Evolutionary conservation across 92 coral and sea anemone genomes (phyloP).

Genomic region (Zoanthus gigantus): DNA sequence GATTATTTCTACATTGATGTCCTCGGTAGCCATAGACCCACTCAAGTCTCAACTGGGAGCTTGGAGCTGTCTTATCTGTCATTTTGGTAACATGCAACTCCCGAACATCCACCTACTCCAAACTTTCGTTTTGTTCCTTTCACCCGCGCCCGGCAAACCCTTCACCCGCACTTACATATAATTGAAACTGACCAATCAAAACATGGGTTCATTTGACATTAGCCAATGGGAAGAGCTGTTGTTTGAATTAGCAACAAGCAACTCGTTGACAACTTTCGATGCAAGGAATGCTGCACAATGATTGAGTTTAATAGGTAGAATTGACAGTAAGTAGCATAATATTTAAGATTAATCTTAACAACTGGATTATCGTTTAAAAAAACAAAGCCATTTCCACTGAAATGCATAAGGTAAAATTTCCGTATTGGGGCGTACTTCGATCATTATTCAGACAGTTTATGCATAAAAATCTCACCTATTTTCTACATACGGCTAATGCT

Average conservation of each 20-base stretch:
- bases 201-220: neutral
- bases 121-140: neutral
- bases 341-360: too few relatives aligned
- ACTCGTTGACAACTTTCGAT: too few relatives aligned
- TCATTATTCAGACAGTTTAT: too few relatives aligned
- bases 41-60: slow-evolving; percentile 90
- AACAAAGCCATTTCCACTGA: too few relatives aligned
- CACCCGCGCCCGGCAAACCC: slow-evolving; percentile 46
- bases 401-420: too few relatives aligned
- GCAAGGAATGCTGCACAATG: too few relatives aligned
- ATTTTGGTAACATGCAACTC: slow-evolving; percentile 58
- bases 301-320: too few relatives aligned
- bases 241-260: neutral
- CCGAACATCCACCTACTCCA: slow-evolving; percentile 27
- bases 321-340: too few relatives aligned
- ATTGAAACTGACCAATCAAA: slow-evolving; percentile 36
- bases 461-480: too few relatives aligned
- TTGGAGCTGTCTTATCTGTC: slow-evolving; percentile 98
- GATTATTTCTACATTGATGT: slow-evolving; percentile 97
- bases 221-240: slow-evolving; percentile 28
- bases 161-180: neutral
- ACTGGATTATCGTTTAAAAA: too few relatives aligned
- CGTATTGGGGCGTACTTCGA: too few relatives aligned
- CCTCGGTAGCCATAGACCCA: slow-evolving; percentile 99
- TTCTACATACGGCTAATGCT: too few relatives aligned